Base-by-base conservation (phyloP, 1,140 invertebrate genomes). In the Heliconius nattereri region DNA sequence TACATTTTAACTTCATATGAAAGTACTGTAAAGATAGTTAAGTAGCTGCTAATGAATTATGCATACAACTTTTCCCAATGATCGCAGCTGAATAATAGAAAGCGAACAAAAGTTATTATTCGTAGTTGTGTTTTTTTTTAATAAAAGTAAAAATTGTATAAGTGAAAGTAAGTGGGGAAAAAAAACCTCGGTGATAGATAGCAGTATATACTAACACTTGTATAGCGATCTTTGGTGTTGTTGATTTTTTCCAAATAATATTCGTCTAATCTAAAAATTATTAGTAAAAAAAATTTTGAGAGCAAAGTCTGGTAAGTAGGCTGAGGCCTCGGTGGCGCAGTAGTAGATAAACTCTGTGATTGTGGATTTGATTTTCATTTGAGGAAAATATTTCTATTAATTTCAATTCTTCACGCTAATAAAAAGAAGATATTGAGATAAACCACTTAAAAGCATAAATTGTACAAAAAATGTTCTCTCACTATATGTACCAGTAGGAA, bases 1-100 rank as follows among this genome's bases (percentile, higher is more conserved):
- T 26, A 60, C 11, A 20, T 26, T 26, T 66, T 66, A 66, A 66
- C 20, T 29, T 29, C 23, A 26, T 66, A 66, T 13, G 60, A 66
- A 60, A 9, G 26, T 66, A 66, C 26, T 66, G 23, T 66, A 66
- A 16, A 66, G 60, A 66, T 66, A 66, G 60, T 29, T 66, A 29
- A 9, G 60, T 66, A 66, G 60, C 0, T 3, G 26, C 60, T 66
- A 66, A 66, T 66, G 60, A 66, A 66, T 66, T 66, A 66, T 66
- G 60, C 60, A 66, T 66, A 66, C 60, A 66, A 66, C 60, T 66
- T 66, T 66, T 66, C 26, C 60, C 60, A 66, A 66, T 66, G 60
- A 66, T 66, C 11, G n/a, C 60, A 74, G 7, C 6, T 74, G 23
- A 74, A 74, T 49, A 52, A 74, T 74, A 74, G 73, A 74, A 74